These are phyloP conservation scores for Formica exsecta DNA, from an alignment of 1,140 invertebrate genomes.

Conservation along the genomic window DNA sequence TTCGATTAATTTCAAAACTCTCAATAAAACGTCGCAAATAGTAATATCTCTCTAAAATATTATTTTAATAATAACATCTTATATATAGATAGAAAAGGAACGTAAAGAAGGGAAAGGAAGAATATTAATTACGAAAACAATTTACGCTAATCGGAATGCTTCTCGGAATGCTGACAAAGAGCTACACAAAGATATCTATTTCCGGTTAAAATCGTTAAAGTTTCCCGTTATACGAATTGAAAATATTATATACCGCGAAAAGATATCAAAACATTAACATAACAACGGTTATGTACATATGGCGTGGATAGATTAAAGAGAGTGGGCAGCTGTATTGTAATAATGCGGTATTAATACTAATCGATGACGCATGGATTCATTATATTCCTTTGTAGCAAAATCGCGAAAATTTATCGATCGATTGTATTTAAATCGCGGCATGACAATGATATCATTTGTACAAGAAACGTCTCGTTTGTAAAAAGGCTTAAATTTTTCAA, in stretches of 20 bases:
- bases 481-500: slow-evolving; percentile 6
- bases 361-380: slow-evolving; percentile 1
- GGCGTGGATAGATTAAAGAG: slow-evolving; percentile 32
- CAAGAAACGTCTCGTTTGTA: neutral
- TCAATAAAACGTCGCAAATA: neutral
- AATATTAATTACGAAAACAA: no score
- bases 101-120: neutral
- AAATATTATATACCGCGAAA: slow-evolving; percentile 2
- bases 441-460: neutral
- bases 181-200: neutral
- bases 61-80: neutral
- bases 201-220: slow-evolving; percentile 25
- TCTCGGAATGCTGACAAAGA: neutral
- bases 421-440: slow-evolving; percentile 45
- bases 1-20: neutral
- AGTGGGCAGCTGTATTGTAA: slow-evolving; percentile 21
- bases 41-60: neutral
- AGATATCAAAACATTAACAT: slow-evolving; percentile 41
- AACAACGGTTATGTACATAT: slow-evolving; percentile 11
- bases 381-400: neutral
- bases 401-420: slow-evolving; percentile 14
- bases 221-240: slow-evolving; percentile 8
- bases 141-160: no score
- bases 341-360: slow-evolving; percentile 33
- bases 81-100: neutral